Conservation (phyloP, 2,888 invertebrate species). For the Melipona bicolor region DNA sequence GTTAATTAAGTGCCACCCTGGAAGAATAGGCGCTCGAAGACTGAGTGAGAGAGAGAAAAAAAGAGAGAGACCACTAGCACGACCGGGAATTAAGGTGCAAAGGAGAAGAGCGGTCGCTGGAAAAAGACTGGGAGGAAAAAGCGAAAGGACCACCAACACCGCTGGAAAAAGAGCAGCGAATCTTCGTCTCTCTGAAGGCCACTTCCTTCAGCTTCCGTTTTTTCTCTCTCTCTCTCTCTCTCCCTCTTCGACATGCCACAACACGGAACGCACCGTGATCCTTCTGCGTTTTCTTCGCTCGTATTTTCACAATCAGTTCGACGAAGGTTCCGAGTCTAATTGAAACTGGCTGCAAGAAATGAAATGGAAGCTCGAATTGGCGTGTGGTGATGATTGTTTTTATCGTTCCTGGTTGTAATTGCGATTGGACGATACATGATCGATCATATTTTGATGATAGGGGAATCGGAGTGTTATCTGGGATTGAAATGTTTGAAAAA, state of each 20-base stretch:
- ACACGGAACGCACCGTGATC: conserved; percentile 17
- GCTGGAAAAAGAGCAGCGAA: conserved; percentile 40
- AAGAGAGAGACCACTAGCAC: not conserved
- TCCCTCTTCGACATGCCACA: conserved; percentile 2
- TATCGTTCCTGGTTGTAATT: too few relatives aligned
- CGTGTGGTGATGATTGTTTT: not conserved
- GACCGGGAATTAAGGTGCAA: conserved; percentile 50
- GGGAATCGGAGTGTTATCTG: too few relatives aligned
- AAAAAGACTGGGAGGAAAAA: conserved; percentile 31
- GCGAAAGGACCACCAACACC: conserved; percentile 13
- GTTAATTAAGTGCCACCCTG: conserved; percentile 78
- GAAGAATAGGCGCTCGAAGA: conserved; percentile 69
- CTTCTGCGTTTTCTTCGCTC: not conserved
- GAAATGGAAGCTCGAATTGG: not conserved
- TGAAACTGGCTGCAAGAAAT: not conserved
- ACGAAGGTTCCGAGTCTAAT: not conserved
- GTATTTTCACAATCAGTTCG: not conserved
- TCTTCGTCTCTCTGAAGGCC: conserved; percentile 25
- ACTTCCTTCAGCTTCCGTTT: conserved; percentile 6
- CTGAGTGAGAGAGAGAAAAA: not conserved
- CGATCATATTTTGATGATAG: too few relatives aligned
- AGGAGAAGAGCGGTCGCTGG: conserved; percentile 34
- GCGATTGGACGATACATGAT: too few relatives aligned
- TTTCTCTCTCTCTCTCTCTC: not conserved
- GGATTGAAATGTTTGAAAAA: too few relatives aligned